A percentile compares a stretch with the other conserved stretches of the same genome.
phyloP scores from a whole-genome alignment of 2,888 invertebrate genomes.

The Lymantria dispar region DNA sequence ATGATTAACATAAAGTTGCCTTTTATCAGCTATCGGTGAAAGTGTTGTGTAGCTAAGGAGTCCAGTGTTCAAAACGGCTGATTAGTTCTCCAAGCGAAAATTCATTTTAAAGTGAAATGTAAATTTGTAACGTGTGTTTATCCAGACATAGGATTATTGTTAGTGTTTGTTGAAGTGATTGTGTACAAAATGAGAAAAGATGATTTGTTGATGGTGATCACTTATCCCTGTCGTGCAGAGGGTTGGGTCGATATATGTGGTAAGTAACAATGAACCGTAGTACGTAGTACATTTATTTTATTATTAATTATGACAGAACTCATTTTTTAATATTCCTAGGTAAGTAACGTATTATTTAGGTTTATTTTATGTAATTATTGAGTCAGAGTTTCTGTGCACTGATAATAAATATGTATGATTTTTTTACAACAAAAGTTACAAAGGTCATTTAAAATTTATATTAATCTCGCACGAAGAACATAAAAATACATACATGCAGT shows the following conservation, averaged over 20 bases:
- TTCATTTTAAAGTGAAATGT: conserved; percentile 45
- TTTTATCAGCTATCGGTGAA: conserved; percentile 71
- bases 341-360: too few species aligned
- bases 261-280: conserved; percentile 36
- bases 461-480: too few species aligned
- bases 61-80: conserved; percentile 31
- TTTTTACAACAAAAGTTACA: too few species aligned
- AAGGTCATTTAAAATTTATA: too few species aligned
- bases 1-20: conserved; percentile 42
- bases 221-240: conserved; percentile 73
- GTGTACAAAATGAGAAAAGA: conserved; percentile 60
- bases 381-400: too few species aligned
- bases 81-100: conserved; percentile 35
- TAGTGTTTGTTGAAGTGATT: conserved; percentile 47
- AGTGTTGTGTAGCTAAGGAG: conserved; percentile 59
- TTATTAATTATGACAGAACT: background rate
- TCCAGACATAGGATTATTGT: conserved; percentile 26
- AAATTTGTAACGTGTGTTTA: conserved; percentile 40
- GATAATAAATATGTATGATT: too few species aligned
- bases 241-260: conserved; percentile 77
- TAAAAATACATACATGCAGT: too few species aligned
- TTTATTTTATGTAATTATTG: too few species aligned
- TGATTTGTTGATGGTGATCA: conserved; percentile 55
- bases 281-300: conserved; percentile 13
- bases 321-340: background rate